Conservation (phyloP, 2,797 vertebrate species). For the Poeciliopsis infans region DNA sequence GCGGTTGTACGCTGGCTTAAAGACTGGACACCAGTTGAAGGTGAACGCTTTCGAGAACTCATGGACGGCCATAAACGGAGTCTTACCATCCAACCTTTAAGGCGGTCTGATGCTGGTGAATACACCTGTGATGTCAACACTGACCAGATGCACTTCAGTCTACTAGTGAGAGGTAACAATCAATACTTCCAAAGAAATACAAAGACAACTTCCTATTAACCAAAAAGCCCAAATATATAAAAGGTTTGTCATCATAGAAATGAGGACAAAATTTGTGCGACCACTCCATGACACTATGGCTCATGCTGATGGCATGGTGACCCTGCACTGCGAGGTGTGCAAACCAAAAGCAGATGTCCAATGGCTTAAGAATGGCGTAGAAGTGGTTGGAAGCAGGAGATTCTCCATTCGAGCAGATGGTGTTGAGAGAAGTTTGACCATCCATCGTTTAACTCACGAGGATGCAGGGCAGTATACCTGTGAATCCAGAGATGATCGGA, state of each 20-base stretch:
- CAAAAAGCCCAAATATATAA: neutral
- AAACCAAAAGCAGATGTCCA: conserved; percentile 83
- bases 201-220: neutral
- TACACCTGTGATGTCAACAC: conserved; percentile 86
- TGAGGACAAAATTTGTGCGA: conserved; percentile 84
- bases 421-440: conserved; percentile 79
- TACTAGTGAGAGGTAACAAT: conserved; percentile 84
- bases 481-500: conserved; percentile 82
- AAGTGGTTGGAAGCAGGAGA: conserved; percentile 76
- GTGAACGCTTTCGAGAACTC: conserved; percentile 78
- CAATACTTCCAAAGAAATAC: neutral
- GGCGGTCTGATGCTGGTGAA: conserved; percentile 83
- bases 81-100: conserved; percentile 83
- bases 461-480: conserved; percentile 82
- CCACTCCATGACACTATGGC: conserved; percentile 80
- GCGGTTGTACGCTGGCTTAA: conserved; percentile 84
- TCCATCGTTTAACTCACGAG: conserved; percentile 78
- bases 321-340: conserved; percentile 80
- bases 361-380: conserved; percentile 81
- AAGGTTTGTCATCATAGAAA: conserved; percentile 71
- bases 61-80: conserved; percentile 78
- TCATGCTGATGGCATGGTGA: conserved; percentile 83
- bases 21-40: conserved; percentile 78
- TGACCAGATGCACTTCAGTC: conserved; percentile 85
- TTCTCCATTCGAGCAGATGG: conserved; percentile 80